These are phyloP conservation scores for Setipinna tenuifilis DNA, from an alignment of 2,797 vertebrate species.

Conservation along the genomic window DNA sequence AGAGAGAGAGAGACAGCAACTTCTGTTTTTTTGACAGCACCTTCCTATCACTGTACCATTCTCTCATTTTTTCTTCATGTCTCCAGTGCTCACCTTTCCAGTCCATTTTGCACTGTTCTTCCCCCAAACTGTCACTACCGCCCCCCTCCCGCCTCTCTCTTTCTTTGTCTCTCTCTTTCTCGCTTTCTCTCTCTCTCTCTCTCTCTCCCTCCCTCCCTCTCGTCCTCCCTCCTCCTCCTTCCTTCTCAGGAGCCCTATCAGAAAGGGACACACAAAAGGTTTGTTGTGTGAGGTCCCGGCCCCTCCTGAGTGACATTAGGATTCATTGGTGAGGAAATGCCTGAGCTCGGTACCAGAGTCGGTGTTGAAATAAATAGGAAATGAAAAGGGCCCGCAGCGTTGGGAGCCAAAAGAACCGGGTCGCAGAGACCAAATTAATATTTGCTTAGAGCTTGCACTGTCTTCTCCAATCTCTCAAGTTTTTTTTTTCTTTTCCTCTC, in stretches of 20 bases:
- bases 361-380: slow-evolving; percentile 19
- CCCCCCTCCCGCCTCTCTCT: neutral
- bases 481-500: neutral
- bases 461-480: slow-evolving; percentile 5
- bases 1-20: neutral
- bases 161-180: neutral
- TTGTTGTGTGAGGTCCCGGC: neutral
- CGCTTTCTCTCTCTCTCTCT: slow-evolving; percentile 7
- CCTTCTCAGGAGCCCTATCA: neutral
- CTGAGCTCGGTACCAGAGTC: neutral
- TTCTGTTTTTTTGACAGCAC: neutral
- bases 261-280: neutral
- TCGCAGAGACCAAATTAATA: slow-evolving; percentile 21
- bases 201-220: neutral
- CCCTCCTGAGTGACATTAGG: slow-evolving; percentile 3
- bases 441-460: neutral
- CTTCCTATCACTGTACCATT: neutral
- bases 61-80: neutral
- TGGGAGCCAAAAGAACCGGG: neutral
- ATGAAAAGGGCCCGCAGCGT: slow-evolving; percentile 2
- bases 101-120: neutral
- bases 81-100: neutral
- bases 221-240: neutral
- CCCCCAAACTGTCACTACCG: neutral
- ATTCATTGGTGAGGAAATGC: neutral